Evolutionary conservation across 2,888 invertebrate species (phyloP).

Genomic region (Oithona nana): DNA sequence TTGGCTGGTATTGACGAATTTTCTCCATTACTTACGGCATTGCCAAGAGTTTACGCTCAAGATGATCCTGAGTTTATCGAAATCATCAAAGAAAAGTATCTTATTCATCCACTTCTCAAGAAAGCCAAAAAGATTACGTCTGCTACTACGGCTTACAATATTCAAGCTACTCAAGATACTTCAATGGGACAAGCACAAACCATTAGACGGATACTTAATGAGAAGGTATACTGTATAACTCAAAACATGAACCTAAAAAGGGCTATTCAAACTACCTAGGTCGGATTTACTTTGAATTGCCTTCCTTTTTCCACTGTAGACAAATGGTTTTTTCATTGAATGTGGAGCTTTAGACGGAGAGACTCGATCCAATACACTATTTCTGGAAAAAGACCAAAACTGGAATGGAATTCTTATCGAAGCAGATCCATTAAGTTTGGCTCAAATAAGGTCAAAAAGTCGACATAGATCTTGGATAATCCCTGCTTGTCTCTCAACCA

Average conservation of each 20-base stretch:
- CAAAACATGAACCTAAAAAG: neutral
- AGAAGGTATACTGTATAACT: conserved; percentile 16
- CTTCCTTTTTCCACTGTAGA: conserved; percentile 24
- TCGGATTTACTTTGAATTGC: too few species aligned
- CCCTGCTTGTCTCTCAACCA: conserved; percentile 31
- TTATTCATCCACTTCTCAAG: neutral
- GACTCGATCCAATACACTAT: conserved; percentile 35
- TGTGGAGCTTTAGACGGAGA: conserved; percentile 38
- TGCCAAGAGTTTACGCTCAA: neutral
- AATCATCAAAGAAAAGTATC: neutral
- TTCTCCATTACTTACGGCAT: neutral
- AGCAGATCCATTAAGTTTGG: conserved; percentile 34
- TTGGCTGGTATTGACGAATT: neutral
- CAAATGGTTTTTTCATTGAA: conserved; percentile 35
- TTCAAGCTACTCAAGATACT: conserved; percentile 15
- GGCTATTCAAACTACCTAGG: too few species aligned
- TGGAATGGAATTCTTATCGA: conserved; percentile 36
- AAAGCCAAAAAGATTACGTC: too few species aligned
- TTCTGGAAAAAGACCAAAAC: conserved; percentile 30
- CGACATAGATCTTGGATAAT: conserved; percentile 32
- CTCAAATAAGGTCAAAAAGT: conserved; percentile 29
- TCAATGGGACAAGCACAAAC: conserved; percentile 19
- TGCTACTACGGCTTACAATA: neutral
- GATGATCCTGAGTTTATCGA: neutral
- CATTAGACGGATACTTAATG: conserved; percentile 14